phyloP scores from a whole-genome alignment of 2,113 vertebrate species.

The Trematocara marginatum region DNA sequence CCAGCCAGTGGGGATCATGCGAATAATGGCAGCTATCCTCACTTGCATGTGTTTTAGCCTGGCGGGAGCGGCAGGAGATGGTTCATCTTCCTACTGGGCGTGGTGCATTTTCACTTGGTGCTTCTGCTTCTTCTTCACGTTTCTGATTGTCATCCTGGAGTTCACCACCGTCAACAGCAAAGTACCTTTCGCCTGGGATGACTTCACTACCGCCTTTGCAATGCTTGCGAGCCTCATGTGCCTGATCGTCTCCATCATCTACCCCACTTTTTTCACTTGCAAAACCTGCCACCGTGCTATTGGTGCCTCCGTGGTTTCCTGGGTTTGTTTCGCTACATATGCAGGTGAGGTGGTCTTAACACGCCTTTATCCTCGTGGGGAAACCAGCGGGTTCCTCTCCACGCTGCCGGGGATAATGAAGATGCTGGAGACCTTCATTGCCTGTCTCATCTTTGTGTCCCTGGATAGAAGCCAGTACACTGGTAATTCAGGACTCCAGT shows the following conservation, averaged over 20 bases:
- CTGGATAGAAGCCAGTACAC: background rate
- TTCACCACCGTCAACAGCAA: conserved; percentile 62
- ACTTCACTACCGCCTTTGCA: conserved; percentile 82
- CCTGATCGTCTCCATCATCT: conserved; percentile 77
- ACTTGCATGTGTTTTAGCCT: conserved; percentile 77
- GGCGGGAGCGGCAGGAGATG: conserved; percentile 44
- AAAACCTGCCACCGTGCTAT: conserved; percentile 36
- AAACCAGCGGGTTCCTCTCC: conserved; percentile 81
- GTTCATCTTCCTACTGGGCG: conserved; percentile 16
- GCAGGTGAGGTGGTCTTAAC: conserved; percentile 73
- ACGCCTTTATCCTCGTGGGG: conserved; percentile 59
- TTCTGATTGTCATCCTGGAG: conserved; percentile 79
- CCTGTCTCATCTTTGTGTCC: conserved; percentile 82
- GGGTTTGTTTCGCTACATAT: conserved; percentile 73
- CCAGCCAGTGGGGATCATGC: conserved; percentile 75
- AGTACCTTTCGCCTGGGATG: conserved; percentile 81
- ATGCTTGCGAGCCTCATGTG: conserved; percentile 79
- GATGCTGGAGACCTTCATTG: conserved; percentile 80
- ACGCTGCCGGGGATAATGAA: conserved; percentile 82
- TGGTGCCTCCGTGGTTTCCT: conserved; percentile 72
- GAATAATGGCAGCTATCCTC: conserved; percentile 65
- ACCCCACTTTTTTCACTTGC: conserved; percentile 68
- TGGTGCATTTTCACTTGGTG: conserved; percentile 91
- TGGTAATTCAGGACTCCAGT: conserved; percentile 21
- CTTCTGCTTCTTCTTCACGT: conserved; percentile 76